phyloP scores from a whole-genome alignment of 2,888 invertebrate species.

The Ornithoptera alexandrae region DNA sequence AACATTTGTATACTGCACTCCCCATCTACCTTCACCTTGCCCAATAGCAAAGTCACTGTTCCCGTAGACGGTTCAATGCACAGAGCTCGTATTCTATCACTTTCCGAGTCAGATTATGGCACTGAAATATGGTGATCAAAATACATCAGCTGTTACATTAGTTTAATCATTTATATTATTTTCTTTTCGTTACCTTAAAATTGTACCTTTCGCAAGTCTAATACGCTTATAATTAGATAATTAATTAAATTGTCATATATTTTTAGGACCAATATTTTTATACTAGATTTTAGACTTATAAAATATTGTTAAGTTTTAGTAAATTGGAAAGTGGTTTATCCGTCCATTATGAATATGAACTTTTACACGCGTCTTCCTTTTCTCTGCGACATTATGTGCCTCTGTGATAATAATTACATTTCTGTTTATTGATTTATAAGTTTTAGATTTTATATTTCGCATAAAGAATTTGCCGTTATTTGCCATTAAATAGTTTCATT shows the following conservation, averaged over 20 bases:
- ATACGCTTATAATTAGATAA: conserved; percentile 38
- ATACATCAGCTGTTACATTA: conserved; percentile 15
- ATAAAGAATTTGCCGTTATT: conserved; percentile 22
- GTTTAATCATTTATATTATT: conserved; percentile 17
- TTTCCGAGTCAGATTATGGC: conserved; percentile 80
- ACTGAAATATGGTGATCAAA: conserved; percentile 87
- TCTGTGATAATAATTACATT: conserved; percentile 27
- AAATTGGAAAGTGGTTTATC: conserved; percentile 18
- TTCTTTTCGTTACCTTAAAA: conserved; percentile 36
- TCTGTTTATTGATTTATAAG: conserved; percentile 13
- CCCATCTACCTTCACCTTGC: conserved; percentile 69
- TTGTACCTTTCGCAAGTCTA: conserved; percentile 32
- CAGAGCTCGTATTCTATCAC: conserved; percentile 83
- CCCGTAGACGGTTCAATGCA: conserved; percentile 82
- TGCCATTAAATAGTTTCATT: conserved; percentile 17
- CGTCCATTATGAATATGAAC: conserved; percentile 25
- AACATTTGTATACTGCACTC: conserved; percentile 65
- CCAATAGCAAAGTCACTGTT: conserved; percentile 82
- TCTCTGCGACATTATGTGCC: conserved; percentile 9
- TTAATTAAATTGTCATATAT: conserved; percentile 25
- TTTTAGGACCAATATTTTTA: conserved; percentile 23
- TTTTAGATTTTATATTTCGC: conserved; percentile 32
- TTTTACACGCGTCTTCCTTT: conserved; percentile 23
- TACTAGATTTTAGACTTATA: conserved; percentile 11
- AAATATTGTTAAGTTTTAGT: conserved; percentile 24